Evolutionary conservation across 2,888 invertebrate genomes (phyloP).

Genomic region (Heliconius ismenius): DNA sequence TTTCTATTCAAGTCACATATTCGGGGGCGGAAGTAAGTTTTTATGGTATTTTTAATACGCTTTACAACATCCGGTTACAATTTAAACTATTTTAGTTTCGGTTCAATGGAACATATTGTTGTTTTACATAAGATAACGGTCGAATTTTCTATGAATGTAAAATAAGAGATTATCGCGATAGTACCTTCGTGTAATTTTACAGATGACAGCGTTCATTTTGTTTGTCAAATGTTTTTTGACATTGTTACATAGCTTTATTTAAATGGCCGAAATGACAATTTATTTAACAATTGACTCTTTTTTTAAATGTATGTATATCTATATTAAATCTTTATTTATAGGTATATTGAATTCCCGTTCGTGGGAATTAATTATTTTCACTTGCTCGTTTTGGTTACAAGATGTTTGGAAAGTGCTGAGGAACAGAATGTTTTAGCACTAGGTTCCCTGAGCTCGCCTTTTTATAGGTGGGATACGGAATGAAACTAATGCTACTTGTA

Average conservation of each 20-base stretch:
- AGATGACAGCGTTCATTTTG: conserved; percentile 4
- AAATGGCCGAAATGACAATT: neutral
- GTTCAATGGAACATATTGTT: conserved; percentile 33
- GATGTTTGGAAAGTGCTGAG: neutral
- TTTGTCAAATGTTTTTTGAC: neutral
- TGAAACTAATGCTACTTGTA: too few species aligned
- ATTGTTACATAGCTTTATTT: neutral
- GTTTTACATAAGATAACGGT: conserved; percentile 34
- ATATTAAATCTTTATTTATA: too few species aligned
- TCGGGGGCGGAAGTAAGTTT: conserved; percentile 62
- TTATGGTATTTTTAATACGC: conserved; percentile 57
- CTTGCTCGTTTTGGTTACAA: neutral
- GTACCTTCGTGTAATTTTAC: conserved; percentile 7
- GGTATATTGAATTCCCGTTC: neutral
- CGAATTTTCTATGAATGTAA: conserved; percentile 28
- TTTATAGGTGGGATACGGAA: too few species aligned
- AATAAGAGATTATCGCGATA: conserved; percentile 14
- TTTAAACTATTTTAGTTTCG: conserved; percentile 38
- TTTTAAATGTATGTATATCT: neutral
- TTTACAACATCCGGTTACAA: conserved; percentile 64
- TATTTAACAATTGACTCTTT: neutral
- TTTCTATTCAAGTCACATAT: conserved; percentile 72
- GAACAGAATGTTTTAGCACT: too few species aligned
- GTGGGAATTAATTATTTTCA: too few species aligned
- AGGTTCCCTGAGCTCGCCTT: too few species aligned